Base-by-base conservation (phyloP, 2,888 invertebrate genomes). In the Latrodectus hesperus region DNA sequence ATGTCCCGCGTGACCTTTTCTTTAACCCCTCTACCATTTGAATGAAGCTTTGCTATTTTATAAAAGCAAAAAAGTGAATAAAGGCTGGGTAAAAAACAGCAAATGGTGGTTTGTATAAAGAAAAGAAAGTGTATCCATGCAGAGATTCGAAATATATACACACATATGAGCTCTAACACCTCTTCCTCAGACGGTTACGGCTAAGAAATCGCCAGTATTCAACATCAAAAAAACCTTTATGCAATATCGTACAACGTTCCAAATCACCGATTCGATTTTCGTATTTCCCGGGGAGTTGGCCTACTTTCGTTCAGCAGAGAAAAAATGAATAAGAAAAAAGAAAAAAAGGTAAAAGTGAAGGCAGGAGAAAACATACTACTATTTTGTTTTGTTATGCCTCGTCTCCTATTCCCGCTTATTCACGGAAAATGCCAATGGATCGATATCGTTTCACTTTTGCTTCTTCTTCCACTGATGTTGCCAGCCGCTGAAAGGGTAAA, bases 361-460 rank as follows among this genome's bases (percentile, higher is more conserved):
- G 70, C 38, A 52, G 64, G 72, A 17, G 60, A 70, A 77, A 77
- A 60, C 49, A 67, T 53, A 26, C 76, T 51, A 76, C 72, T 77
- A 52, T 53, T 84, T 74, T 78, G 78, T 84, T 84, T 65, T 84
- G 78, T 38, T 38, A 38, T 38, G 38, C 38, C 38, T 38, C 71
- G 73, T 78, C 78, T 78, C 74, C 78, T 67, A 73, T 78, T 78
- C 22, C 53, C 78, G 84, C 84, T 73, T 78, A 84, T 84, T 78
- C 84, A 78, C 67, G 79, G 65, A 51, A 85, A 85, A 85, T 85
- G 79, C 85, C 85, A 70, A 80, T 85, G 85, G 81, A 81, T 81
- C 85, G 85, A 85, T 85, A 80, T 16, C 74, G 79, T 60, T 78
- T 85, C 85, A 79, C 85, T 79, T 70, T 79, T 85, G 74, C 75